Base-by-base conservation (phyloP, 2,888 invertebrate genomes). In the Germaria angustata region DNA sequence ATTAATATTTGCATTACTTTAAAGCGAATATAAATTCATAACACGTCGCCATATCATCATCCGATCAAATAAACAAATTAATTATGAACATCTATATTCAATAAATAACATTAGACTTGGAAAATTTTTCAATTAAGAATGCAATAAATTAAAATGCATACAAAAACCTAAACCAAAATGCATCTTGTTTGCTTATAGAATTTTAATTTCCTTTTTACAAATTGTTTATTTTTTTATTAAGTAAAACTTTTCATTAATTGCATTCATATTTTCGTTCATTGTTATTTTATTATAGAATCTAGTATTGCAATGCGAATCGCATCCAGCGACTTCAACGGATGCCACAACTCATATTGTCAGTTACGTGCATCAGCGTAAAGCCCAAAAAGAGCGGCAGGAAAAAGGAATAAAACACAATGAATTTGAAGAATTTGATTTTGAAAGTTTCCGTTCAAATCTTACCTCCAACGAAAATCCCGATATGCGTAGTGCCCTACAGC, bases 351-450 rank as follows among this genome's bases (percentile, higher is more conserved):
- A 89, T 32, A 88, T 90, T 59, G 85, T 88, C 17, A 89, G 87
- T 80, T 88, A 86, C 71, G 86, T 88, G 3, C 83, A 86, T 63
- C 85, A 84, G 39, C 85, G 81, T 22, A 81, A 84, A 44, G 20
- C n/a, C 5, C 80, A 81, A 17, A 68, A 81, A 34, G 34, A 36
- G 28, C 72, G 65, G 13, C 63, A 44, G 8, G 49, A 39, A n/a
- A 73, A 59, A 3, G 36, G 20, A 20, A 28, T 59, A 4, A 79
- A 73, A 49, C 68, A 72, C 7, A 85, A 81, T 5, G 83, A 85
- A 57, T 84, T 85, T 65, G 41, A 71, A 20, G 89, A 88, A 57
- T 88, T 88, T 59, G 87, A 89, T 59, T 86, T 86, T 68, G 86
- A 87, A 55, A 88, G 84, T 20, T 87, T 86, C 28, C 78, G 77